Evolutionary conservation across 2,888 invertebrate species (phyloP), one percentile per base, ranked within the genome.

Genomic region (Pterostichus madidus): DNA sequence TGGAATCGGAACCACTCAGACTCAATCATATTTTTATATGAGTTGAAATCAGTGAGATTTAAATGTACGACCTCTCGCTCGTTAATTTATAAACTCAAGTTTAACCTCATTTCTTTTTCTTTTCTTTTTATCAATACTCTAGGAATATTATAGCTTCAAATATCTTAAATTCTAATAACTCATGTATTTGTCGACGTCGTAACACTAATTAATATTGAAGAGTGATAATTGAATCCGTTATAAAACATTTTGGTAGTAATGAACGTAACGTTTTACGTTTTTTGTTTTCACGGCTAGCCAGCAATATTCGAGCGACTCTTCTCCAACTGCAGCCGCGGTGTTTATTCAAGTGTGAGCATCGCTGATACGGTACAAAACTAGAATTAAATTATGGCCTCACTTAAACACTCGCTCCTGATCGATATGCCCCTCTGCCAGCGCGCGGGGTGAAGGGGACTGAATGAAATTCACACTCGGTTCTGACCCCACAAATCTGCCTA

Each of bases 351-450:
- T 81, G 81, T 81, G 81, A 81, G 75, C 49, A 53, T 56, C 81
- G 81, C 81, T 81, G 81, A 81, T 81, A 81, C 81, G 75, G 81
- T 81, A 75, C 73, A 81, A 81, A 73, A 81, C 81, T 81, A 81
- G 81, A 81, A 81, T 81, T 81, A 81, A 81, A 81, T 81, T 81
- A 81, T 81, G 81, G 81, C 81, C 81, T 73, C 81, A 81, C 81
- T 81, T 81, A 81, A 81, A 81, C 81, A 81, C 77, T 15, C 56
- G 75, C 49, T 52, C 46, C 81, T 81, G 81, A 81, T 81, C 81
- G 81, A 81, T 81, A 81, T 73, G 24, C 39, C 32, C 46, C 75
- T 49, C 75, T 31, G n/a, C 46, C 0, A 7, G 32, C 24, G n/a
- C 52, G 11, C 49, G 13, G 73, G 68, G 15, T 61, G 61, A 52